Evolutionary conservation across 2,113 vertebrate genomes (phyloP), one percentile per base, ranked within the genome.

Genomic region (Gorsachius goisagi): DNA sequence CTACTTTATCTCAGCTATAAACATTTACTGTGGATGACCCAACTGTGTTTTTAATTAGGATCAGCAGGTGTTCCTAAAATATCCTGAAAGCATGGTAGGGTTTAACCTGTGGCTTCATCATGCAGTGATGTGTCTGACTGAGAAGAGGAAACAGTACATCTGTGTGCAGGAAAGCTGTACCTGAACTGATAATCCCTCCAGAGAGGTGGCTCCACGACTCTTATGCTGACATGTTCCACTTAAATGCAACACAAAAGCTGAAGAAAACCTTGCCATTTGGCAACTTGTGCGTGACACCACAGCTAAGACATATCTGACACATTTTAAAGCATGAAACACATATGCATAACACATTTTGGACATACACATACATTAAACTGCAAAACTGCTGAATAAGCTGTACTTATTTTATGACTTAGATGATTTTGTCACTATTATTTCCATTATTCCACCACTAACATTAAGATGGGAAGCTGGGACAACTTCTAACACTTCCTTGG

Each of bases 91-190:
- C 39, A 84, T 4, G 4, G 64, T 52, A 87, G 33, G 76, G 64
- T 75, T 96, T 95, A 95, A 95, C 66, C 69, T 87, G 56, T 26
- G 69, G 88, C 84, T 95, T 75, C 77, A 55, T 39, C 5, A 19
- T 4, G 23, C 73, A 87, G 77, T 1, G 0, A 75, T 15, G 35
- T 92, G 89, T 80, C 77, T 85, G 87, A 71, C 26, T 2, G 1
- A 73, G 67, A 62, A 66, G 64, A 92, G 53, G 56, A 87, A 95
- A 62, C 72, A 84, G 37, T 23, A 41, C n/a, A 67, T 80, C 22
- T 80, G 68, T 77, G 86, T 74, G 86, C 79, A 75, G 62, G 68
- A 84, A 74, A 92, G 93, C 60, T 87, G 56, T 72, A 87, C 80
- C 84, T 89, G 77, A 89, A 67, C 73, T 86, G 90, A 93, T 12